phyloP scores from a whole-genome alignment of 2,888 invertebrate genomes.

The Sarcophaga variegata region DNA sequence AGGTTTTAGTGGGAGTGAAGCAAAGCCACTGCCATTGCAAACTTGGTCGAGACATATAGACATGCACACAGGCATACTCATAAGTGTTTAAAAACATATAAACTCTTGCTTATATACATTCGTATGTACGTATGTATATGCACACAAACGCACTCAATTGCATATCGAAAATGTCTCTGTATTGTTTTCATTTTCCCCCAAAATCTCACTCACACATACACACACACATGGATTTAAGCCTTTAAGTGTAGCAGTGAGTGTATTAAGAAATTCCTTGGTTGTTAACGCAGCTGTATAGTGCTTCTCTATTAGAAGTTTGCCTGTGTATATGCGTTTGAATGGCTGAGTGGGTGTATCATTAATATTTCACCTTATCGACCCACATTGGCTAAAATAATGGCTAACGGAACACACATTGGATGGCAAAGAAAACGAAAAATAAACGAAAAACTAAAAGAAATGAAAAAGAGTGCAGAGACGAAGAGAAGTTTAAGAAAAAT shows the following conservation, averaged over 20 bases:
- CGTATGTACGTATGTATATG: constrained; percentile 58
- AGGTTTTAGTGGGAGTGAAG: constrained; percentile 82
- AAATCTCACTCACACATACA: constrained; percentile 22
- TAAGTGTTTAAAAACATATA: too few relatives aligned
- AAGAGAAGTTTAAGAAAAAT: constrained; percentile 46
- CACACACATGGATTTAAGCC: neutral
- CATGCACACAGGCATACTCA: constrained; percentile 30
- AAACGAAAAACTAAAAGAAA: neutral
- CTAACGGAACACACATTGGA: constrained; percentile 3
- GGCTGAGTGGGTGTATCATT: constrained; percentile 8
- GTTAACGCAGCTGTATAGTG: neutral
- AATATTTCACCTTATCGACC: constrained; percentile 53
- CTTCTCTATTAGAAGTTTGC: constrained; percentile 3
- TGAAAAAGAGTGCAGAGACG: neutral
- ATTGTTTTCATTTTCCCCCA: constrained; percentile 43
- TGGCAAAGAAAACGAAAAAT: neutral
- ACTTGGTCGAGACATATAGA: constrained; percentile 69
- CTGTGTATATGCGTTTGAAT: neutral
- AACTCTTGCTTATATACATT: constrained; percentile 47
- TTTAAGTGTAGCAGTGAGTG: neutral
- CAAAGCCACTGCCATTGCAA: constrained; percentile 79
- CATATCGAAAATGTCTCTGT: constrained; percentile 37
- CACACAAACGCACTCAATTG: constrained; percentile 7
- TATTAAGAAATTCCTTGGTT: constrained; percentile 32
- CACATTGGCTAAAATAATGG: constrained; percentile 63